These are phyloP conservation scores for Sternarchorhynchus goeldii DNA, from an alignment of 2,797 vertebrate genomes.

Conservation along the genomic window DNA sequence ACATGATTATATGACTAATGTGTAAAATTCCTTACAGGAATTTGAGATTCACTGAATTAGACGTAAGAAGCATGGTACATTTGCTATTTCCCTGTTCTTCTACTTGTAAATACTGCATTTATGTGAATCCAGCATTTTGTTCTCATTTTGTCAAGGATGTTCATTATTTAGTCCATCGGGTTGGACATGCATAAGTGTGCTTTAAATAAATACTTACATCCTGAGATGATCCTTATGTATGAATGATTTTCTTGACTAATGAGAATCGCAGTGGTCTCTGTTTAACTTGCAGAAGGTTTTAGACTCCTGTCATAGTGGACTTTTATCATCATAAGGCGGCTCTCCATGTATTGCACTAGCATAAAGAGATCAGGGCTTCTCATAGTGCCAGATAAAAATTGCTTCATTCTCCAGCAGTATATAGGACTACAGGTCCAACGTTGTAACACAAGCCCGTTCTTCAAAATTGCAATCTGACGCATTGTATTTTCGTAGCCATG, in stretches of 20 bases:
- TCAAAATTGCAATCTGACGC: background rate
- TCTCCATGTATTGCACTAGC: too few species aligned
- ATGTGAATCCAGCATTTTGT: slow-evolving; percentile 18
- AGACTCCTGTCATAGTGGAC: too few species aligned
- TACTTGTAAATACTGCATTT: slow-evolving; percentile 22
- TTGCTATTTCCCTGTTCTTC: slow-evolving; percentile 9
- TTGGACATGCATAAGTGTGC: background rate
- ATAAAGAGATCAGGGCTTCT: too few species aligned
- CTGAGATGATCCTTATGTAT: background rate
- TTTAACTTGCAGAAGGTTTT: too few species aligned
- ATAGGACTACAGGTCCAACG: too few species aligned
- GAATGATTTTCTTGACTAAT: slow-evolving; percentile 27
- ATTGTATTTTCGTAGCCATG: background rate
- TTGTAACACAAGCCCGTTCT: background rate
- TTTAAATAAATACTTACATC: slow-evolving; percentile 17
- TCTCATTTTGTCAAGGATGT: background rate
- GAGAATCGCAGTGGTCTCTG: background rate
- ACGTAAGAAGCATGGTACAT: slow-evolving; percentile 8
- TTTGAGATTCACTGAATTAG: background rate
- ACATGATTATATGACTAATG: slow-evolving; percentile 26
- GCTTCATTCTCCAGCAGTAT: too few species aligned
- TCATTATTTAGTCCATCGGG: background rate
- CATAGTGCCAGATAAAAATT: too few species aligned
- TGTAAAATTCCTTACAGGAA: slow-evolving; percentile 16
- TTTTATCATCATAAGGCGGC: too few species aligned